phyloP scores from a whole-genome alignment of 2,113 vertebrate genomes.

The Onychostruthus taczanowskii region DNA sequence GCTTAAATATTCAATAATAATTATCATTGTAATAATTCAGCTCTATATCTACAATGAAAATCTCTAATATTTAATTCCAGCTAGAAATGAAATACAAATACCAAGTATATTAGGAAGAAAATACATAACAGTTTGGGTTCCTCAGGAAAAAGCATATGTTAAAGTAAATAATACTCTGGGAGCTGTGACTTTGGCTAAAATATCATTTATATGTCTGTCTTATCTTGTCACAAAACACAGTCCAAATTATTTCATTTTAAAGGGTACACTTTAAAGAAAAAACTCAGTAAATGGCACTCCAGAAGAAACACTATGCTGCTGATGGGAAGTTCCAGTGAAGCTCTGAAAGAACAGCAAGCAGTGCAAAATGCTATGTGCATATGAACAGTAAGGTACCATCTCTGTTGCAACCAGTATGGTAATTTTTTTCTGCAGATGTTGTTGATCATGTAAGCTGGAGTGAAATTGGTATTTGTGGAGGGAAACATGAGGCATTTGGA shows the following conservation, averaged over 20 bases:
- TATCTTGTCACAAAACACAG: neutral
- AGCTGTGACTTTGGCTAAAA: neutral
- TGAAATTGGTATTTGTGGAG: neutral
- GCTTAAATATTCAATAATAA: conserved; percentile 12
- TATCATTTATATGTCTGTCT: neutral
- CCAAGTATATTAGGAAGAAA: neutral
- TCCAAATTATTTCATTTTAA: neutral
- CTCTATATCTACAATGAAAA: neutral
- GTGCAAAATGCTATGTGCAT: neutral
- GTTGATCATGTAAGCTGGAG: neutral
- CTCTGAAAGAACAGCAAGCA: neutral
- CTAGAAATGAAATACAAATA: neutral
- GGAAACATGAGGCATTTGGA: neutral
- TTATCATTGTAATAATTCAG: neutral
- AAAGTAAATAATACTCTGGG: neutral
- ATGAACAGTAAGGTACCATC: neutral
- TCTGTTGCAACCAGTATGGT: neutral
- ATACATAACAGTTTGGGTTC: neutral
- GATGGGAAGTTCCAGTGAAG: neutral
- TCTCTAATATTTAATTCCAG: conserved; percentile 4
- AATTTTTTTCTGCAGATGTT: neutral
- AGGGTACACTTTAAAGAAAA: neutral
- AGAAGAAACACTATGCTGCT: neutral
- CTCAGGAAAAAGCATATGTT: neutral
- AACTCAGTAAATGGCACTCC: neutral